Evolutionary conservation across 1,140 invertebrate species (phyloP), one percentile per base, ranked within the genome.

Genomic region (Nixonia krombeini): DNA sequence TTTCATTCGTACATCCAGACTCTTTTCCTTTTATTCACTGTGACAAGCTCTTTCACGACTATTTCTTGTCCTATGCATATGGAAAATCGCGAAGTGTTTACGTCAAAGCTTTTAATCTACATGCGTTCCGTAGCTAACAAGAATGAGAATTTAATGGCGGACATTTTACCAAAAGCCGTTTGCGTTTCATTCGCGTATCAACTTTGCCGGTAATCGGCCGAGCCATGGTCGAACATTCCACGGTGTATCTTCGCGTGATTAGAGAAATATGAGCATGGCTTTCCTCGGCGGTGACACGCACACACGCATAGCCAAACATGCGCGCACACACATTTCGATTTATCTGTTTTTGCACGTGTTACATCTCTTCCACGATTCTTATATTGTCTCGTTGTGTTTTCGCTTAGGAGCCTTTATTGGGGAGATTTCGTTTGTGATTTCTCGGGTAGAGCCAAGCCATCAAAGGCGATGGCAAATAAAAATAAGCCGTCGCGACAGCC

Each of bases 1-100:
- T 45, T 58, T 53, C 46, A 53, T 63, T 63, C 38, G 52, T 29
- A 63, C 28, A 58, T 55, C 45, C 50, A 47, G 53, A 56, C 49
- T 57, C 41, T 58, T 56, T 16, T 8, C 23, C 21, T 29, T 15
- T 45, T 7, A n/a, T 16, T 16, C 6, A 28, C 42, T 45, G 17
- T 16, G 26, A 45, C 23, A 45, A 16, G 23, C 13, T 45, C 25
- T 29, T 45, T 29, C 25, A 45, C 16, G 23, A 28, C 42, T 29
- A 45, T 45, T 45, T 29, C 13, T 45, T 29, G n/a, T 25, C 18
- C 17, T 25, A 10, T 21, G 15, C 23, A 16, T n/a, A 29, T 45
- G 12, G 25, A 28, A 28, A 29, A 45, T 45, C 26, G 42, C 42
- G 17, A 17, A 29, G 26, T 45, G 26, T 29, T 45, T 29, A 45